Evolutionary conservation across 2,888 invertebrate species (phyloP), one percentile per base, ranked within the genome.

Genomic region (Alcis repandata): DNA sequence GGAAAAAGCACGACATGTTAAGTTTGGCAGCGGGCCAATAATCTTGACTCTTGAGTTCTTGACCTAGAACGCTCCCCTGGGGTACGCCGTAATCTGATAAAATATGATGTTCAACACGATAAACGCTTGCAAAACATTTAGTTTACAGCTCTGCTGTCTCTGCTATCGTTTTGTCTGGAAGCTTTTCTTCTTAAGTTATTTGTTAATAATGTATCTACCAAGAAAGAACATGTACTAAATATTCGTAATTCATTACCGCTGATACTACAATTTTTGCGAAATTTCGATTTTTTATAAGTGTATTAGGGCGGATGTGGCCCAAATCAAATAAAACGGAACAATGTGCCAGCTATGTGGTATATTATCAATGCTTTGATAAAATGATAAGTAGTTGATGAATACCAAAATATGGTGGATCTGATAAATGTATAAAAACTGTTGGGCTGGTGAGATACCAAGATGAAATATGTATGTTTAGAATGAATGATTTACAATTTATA

Each of bases 11-110:
- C 45, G 46, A 52, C 40, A 62, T 48, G 52, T 62, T 57, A 45
- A 32, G 38, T 59, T 63, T 72, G 72, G 70, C 72, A 61, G 19
- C 33, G 38, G 2, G 38, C 72, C 72, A 72, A 64, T 61, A 65
- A 56, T 58, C 32, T 58, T 63, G 54, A 66, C 56, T 60, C 62
- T 70, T 58, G 64, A 67, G 67, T 59, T 63, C 68, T 70, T 68
- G 70, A 67, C 72, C 68, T 63, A 65, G 63, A 67, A 71, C 57
- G 45, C 43, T 60, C 19, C 63, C 53, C 52, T 58, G 60, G 53
- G 52, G 54, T 51, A 69, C 40, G 51, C 53, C 38, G 36, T 68
- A 63, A 71, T 67, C 67, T 64, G 69, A 65, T 67, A 33, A 45
- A 54, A 64, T 45, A 49, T 60, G 62, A 65, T 67, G 49, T 58